Evolutionary conservation across 1,140 invertebrate genomes (phyloP).

Genomic region (Magallana ariakensis): DNA sequence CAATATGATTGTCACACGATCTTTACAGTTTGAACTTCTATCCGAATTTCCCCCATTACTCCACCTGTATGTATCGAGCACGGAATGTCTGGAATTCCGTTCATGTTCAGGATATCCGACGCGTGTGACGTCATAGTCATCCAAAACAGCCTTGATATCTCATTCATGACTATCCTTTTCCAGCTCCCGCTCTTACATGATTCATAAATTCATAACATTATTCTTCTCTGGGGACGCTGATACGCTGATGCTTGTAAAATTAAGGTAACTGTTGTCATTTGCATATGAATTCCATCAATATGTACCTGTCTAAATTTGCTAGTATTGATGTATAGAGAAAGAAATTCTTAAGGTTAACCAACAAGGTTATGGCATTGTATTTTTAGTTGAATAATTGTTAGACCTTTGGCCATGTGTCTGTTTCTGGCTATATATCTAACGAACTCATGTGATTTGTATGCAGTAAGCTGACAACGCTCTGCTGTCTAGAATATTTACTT

Average conservation of each 20-base stretch:
- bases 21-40: slow-evolving; percentile 34
- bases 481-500: background rate
- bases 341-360: background rate
- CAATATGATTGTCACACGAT: slow-evolving; percentile 27
- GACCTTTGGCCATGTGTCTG: slow-evolving; percentile 11
- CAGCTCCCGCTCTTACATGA: background rate
- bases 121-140: background rate
- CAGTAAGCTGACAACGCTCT: slow-evolving; percentile 1
- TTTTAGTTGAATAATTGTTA: background rate
- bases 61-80: slow-evolving; percentile 25
- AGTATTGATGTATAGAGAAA: slow-evolving; percentile 2
- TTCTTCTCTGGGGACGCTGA: background rate
- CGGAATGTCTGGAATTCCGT: slow-evolving; percentile 16
- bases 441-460: background rate
- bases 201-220: slow-evolving; percentile 20
- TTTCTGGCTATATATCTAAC: background rate
- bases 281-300: slow-evolving; percentile 20
- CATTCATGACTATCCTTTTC: slow-evolving; percentile 10
- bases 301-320: background rate
- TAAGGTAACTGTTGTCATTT: slow-evolving; percentile 20
- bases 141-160: slow-evolving; percentile 8
- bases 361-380: background rate
- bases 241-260: slow-evolving; percentile 13
- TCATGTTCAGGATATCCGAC: slow-evolving; percentile 16
- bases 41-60: slow-evolving; percentile 25